Evolutionary conservation across 2,888 invertebrate genomes (phyloP).

Genomic region (Siphlonurus alternatus): DNA sequence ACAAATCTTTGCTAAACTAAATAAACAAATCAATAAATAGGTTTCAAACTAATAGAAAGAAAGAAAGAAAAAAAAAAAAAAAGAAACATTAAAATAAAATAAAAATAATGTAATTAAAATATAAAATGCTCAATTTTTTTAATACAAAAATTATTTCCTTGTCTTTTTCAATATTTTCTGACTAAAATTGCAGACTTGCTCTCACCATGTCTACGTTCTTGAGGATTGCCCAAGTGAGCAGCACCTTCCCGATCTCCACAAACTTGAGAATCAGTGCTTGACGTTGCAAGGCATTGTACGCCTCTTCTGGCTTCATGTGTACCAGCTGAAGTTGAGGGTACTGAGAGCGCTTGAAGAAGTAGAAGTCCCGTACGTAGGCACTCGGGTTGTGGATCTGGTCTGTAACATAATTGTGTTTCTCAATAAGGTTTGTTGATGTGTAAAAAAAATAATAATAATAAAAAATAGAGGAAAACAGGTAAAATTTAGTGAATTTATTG

Average conservation of each 20-base stretch:
- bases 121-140: too few species aligned
- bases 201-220: conserved; percentile 79
- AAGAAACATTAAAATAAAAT: too few species aligned
- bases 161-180: too few species aligned
- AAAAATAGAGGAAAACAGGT: not conserved
- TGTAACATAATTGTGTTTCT: conserved; percentile 25
- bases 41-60: too few species aligned
- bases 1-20: too few species aligned
- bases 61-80: too few species aligned
- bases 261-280: conserved; percentile 88
- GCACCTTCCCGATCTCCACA: conserved; percentile 91
- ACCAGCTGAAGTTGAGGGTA: conserved; percentile 93
- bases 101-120: too few species aligned
- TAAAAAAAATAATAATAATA: not conserved
- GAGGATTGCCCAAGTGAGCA: conserved; percentile 78
- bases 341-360: conserved; percentile 90
- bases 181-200: too few species aligned
- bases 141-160: too few species aligned
- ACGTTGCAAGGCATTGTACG: conserved; percentile 73
- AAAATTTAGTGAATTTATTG: not conserved
- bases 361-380: conserved; percentile 88
- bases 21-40: too few species aligned
- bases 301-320: conserved; percentile 82
- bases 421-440: not conserved
- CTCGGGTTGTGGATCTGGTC: conserved; percentile 93